Evolutionary conservation across 2,888 invertebrate species (phyloP).

Genomic region (Diadromus collaris): DNA sequence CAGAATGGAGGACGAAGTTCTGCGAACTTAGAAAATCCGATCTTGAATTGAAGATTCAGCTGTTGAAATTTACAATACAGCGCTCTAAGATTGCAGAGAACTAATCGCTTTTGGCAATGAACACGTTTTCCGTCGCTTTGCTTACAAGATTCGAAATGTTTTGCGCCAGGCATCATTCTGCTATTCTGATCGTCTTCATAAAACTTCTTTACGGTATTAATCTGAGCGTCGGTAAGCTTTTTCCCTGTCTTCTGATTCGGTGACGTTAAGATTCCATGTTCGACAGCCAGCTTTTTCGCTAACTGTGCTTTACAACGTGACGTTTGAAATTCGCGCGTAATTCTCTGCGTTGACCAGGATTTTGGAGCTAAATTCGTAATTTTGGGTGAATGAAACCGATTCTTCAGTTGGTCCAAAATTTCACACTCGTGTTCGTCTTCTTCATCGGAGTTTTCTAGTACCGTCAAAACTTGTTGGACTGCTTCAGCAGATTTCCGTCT

Average conservation of each 20-base stretch:
- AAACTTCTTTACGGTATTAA: neutral
- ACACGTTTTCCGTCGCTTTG: neutral
- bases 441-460: neutral
- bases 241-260: conserved; percentile 32
- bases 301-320: conserved; percentile 7
- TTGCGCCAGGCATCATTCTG: conserved; percentile 4
- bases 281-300: conserved; percentile 29
- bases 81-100: conserved; percentile 36
- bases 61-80: conserved; percentile 22
- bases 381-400: neutral
- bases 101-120: conserved; percentile 30
- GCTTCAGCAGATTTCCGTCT: neutral
- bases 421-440: neutral
- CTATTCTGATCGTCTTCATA: conserved; percentile 14
- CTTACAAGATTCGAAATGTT: neutral
- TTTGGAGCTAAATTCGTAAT: neutral
- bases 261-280: conserved; percentile 49
- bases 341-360: neutral
- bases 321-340: neutral
- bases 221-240: neutral
- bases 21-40: conserved; percentile 54
- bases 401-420: conserved; percentile 2
- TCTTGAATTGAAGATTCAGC: conserved; percentile 23
- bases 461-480: neutral
- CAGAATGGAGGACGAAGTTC: conserved; percentile 52